Evolutionary conservation across 2,113 vertebrate species (phyloP).

Genomic region (Vulpes lagopus): DNA sequence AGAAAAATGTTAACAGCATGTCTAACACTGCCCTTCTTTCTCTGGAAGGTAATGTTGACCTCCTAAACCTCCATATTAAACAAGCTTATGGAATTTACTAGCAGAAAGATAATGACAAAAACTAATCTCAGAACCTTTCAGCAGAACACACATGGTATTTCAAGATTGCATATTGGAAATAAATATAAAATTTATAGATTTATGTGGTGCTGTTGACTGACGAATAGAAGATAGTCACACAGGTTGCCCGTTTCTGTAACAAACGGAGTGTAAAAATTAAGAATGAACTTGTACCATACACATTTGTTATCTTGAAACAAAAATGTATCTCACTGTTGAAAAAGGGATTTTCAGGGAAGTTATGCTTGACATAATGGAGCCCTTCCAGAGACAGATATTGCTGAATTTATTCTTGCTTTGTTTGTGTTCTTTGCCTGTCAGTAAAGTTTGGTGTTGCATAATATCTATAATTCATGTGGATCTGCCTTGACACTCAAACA

Average conservation of each 20-base stretch:
- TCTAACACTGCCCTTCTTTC: background rate
- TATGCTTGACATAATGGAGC: background rate
- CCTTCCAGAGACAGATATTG: background rate
- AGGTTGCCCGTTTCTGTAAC: background rate
- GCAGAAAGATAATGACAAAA: background rate
- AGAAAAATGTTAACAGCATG: background rate
- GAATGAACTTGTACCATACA: background rate
- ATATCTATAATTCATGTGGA: background rate
- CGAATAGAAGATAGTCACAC: background rate
- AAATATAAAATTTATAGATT: background rate
- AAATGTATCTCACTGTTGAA: background rate
- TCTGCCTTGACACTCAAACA: background rate
- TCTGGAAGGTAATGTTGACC: background rate
- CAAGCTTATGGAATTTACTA: background rate
- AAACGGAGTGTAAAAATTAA: background rate
- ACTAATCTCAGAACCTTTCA: background rate
- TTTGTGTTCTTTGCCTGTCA: background rate
- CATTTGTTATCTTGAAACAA: background rate
- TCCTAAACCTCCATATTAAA: background rate
- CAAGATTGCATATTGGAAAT: background rate
- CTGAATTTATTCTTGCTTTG: conserved; percentile 15
- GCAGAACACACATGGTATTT: background rate
- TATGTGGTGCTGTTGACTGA: background rate
- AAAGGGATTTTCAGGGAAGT: background rate
- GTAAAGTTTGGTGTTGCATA: background rate